Evolutionary conservation across 2,888 invertebrate species (phyloP).

Genomic region (Pristionchus arcanus): DNA sequence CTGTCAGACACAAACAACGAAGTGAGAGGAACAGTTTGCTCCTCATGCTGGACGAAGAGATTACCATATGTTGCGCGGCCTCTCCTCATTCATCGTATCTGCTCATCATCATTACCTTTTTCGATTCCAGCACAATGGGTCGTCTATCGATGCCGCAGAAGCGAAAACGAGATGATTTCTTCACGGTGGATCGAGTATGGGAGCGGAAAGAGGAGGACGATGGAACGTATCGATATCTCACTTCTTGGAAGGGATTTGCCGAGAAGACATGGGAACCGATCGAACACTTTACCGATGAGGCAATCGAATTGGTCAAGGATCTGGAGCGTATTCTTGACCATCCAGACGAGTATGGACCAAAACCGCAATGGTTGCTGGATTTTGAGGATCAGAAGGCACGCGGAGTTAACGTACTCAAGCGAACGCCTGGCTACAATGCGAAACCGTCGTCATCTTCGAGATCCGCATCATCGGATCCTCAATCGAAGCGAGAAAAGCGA

Average conservation of each 20-base stretch:
- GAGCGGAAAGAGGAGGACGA: not conserved
- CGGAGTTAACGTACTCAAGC: not conserved
- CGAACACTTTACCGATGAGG: slow-evolving; percentile 3
- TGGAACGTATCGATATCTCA: not conserved
- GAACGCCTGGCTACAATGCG: not conserved
- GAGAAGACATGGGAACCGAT: slow-evolving; percentile 36
- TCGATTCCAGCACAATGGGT: not conserved
- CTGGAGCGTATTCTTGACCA: not conserved
- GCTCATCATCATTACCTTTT: not conserved
- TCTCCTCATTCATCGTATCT: not conserved
- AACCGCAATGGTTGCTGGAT: not conserved
- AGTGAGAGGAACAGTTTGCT: no score
- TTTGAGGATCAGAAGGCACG: slow-evolving; percentile 18
- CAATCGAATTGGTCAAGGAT: not conserved
- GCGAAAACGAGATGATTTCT: not conserved
- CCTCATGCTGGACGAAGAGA: not conserved
- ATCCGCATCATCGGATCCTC: not conserved
- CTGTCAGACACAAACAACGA: no score
- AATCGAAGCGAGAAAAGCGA: not conserved
- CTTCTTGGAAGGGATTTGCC: not conserved
- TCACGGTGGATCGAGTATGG: slow-evolving; percentile 27
- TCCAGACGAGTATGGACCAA: not conserved
- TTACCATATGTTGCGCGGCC: not conserved
- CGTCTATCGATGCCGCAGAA: slow-evolving; percentile 21
- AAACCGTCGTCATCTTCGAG: not conserved